Conservation (phyloP, 1,140 invertebrate genomes). For the Papilio xuthus region DNA sequence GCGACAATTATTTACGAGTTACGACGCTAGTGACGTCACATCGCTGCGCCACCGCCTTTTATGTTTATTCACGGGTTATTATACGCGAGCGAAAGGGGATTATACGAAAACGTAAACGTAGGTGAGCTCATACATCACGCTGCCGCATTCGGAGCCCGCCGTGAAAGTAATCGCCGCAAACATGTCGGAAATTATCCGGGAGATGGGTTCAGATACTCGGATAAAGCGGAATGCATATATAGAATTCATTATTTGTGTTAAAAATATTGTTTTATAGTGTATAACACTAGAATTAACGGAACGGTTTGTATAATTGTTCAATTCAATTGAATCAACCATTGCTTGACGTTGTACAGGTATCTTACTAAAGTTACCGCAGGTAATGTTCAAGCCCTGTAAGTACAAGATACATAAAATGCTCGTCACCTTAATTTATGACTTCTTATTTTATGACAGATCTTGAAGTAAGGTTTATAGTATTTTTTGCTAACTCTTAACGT, state of each 20-base stretch:
- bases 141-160: constrained; percentile 55
- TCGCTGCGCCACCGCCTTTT: constrained; percentile 60
- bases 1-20: constrained; percentile 72
- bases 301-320: no score
- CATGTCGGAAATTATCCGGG: constrained; percentile 66
- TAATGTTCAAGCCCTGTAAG: background rate
- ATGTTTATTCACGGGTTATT: constrained; percentile 73
- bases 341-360: background rate
- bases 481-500: constrained; percentile 9
- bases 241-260: constrained; percentile 57
- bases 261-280: no score
- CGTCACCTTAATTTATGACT: constrained; percentile 6
- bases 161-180: constrained; percentile 69
- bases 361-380: background rate
- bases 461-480: background rate
- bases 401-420: background rate
- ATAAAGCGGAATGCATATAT: constrained; percentile 58
- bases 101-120: constrained; percentile 69
- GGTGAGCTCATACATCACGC: constrained; percentile 63
- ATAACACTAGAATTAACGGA: no score
- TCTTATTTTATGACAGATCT: constrained; percentile 38
- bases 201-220: constrained; percentile 46
- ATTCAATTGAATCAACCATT: no score
- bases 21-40: constrained; percentile 56
- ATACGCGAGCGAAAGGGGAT: constrained; percentile 58